Percentiles rank a stretch among this genome's conserved stretches.
phyloP scores from a whole-genome alignment of 2,113 vertebrate genomes.

The Ammospiza caudacuta region DNA sequence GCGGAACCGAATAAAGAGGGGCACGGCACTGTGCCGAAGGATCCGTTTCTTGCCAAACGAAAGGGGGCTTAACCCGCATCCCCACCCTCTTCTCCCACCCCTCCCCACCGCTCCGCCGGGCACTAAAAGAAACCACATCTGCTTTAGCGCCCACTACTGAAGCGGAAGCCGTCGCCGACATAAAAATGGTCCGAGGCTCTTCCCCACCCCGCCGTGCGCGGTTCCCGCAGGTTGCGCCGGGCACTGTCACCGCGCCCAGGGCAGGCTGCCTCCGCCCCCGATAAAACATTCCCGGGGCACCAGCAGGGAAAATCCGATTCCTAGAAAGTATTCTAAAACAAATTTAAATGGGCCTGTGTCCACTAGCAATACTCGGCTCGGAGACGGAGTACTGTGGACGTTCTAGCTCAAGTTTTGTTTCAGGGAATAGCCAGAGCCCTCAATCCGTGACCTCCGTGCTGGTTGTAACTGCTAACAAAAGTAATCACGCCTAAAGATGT shows the following conservation, averaged over 20 bases:
- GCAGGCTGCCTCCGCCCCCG: background rate
- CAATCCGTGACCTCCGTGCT: too few species aligned
- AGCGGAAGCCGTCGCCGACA: background rate
- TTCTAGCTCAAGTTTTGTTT: background rate
- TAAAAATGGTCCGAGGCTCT: background rate
- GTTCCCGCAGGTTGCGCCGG: background rate
- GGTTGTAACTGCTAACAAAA: background rate
- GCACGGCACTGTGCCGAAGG: background rate
- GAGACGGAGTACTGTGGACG: background rate
- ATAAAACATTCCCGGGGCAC: background rate
- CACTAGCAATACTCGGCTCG: background rate
- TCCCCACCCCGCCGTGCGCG: background rate
- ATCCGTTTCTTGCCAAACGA: background rate
- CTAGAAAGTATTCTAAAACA: background rate
- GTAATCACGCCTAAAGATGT: background rate
- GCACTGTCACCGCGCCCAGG: background rate
- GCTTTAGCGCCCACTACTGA: slow-evolving; percentile 54
- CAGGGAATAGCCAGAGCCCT: background rate
- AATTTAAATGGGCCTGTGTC: background rate
- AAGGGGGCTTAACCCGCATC: background rate
- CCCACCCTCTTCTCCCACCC: too few species aligned
- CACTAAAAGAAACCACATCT: background rate
- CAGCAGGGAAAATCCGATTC: background rate
- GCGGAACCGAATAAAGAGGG: background rate
- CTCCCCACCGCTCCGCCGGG: background rate